A percentile compares a stretch with the other conserved stretches of the same genome.
Conservation (phyloP, 2,797 vertebrate genomes). For the Echeneis naucrates region DNA sequence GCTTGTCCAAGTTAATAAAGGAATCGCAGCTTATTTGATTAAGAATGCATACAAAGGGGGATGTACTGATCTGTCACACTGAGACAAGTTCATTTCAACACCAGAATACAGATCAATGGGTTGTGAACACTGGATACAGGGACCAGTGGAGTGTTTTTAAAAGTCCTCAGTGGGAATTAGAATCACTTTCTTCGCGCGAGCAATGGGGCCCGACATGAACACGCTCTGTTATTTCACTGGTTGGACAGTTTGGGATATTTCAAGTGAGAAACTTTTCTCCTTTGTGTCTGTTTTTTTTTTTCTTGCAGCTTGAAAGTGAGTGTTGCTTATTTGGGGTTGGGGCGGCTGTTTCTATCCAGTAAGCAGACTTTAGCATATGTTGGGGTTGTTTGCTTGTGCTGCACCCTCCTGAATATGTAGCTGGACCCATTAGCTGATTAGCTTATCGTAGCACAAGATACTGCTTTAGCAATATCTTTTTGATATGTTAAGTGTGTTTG, state of each 20-base stretch:
- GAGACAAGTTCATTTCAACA: slow-evolving; percentile 55
- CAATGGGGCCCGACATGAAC: neutral
- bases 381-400: neutral
- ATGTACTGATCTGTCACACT: slow-evolving; percentile 46
- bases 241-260: neutral
- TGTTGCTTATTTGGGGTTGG: neutral
- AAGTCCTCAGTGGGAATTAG: slow-evolving; percentile 11
- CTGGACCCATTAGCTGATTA: neutral
- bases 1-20: slow-evolving; percentile 77
- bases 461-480: neutral
- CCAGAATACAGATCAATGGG: slow-evolving; percentile 41
- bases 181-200: neutral
- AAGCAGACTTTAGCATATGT: neutral
- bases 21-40: slow-evolving; percentile 78
- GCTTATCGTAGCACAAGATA: neutral
- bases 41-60: slow-evolving; percentile 70
- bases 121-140: neutral
- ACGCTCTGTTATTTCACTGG: neutral
- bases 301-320: neutral
- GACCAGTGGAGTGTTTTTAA: slow-evolving; percentile 2
- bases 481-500: slow-evolving; percentile 35
- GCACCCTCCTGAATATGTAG: neutral
- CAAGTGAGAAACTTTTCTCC: neutral
- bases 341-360: neutral
- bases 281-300: neutral